A percentile compares a stretch with the other conserved stretches of the same genome.
Evolutionary conservation across 2,113 vertebrate genomes (phyloP).

Genomic region (Upupa epops): DNA sequence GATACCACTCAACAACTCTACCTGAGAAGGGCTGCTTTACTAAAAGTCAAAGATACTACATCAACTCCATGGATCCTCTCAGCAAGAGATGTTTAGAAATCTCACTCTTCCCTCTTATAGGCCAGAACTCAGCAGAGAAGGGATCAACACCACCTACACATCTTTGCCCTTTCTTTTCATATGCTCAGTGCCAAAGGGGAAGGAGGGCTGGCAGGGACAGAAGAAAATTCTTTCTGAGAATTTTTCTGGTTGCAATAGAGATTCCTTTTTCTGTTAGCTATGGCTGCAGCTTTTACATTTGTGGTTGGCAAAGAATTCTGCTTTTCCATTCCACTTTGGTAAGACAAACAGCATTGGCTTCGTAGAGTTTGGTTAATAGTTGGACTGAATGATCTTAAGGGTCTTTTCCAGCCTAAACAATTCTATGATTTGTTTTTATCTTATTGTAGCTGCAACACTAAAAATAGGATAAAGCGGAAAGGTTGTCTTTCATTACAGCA

Average conservation of each 20-base stretch:
- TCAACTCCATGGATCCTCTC: neutral
- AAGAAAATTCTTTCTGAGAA: neutral
- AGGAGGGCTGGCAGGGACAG: neutral
- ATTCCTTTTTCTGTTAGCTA: neutral
- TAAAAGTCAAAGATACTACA: neutral
- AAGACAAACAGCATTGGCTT: neutral
- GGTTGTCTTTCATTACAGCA: neutral
- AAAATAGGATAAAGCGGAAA: neutral
- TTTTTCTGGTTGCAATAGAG: neutral
- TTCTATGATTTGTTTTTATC: neutral
- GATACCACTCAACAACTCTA: neutral
- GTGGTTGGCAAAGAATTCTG: neutral
- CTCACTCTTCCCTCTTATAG: neutral
- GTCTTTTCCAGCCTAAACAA: no score
- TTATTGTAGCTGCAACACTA: neutral
- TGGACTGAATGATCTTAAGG: no score
- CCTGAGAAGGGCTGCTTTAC: rapidly evolving
- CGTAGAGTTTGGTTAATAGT: no score
- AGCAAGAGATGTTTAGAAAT: neutral
- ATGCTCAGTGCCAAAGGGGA: neutral
- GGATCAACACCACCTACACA: neutral
- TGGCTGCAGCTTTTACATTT: neutral
- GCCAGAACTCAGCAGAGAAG: neutral
- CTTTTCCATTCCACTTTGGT: neutral
- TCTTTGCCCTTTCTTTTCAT: neutral